Percentiles rank a stretch among this genome's conserved stretches.
Evolutionary conservation across 2,888 invertebrate species (phyloP).

Genomic region (Macaria notata): DNA sequence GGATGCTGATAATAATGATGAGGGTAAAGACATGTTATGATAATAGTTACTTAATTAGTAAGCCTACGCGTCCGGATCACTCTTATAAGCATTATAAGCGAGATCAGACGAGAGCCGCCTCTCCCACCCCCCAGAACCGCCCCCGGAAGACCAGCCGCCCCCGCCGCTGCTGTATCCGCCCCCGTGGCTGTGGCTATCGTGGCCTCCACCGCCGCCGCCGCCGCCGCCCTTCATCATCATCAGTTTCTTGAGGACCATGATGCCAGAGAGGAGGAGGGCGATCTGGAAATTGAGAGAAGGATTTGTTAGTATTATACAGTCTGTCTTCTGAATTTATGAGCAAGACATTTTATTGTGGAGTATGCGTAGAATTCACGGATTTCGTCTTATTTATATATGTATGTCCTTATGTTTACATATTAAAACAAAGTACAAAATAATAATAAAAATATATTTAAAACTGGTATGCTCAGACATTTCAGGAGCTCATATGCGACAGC

Average conservation of each 20-base stretch:
- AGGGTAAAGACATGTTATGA: no score
- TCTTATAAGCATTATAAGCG: constrained; percentile 86
- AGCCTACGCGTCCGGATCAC: constrained; percentile 38
- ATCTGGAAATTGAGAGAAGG: constrained; percentile 81
- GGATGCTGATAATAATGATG: no score
- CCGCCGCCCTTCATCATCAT: constrained; percentile 85
- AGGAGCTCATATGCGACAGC: no score
- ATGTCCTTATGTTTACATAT: no score
- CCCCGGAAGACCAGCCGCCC: constrained; percentile 72
- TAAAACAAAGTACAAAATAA: no score
- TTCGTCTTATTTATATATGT: no score
- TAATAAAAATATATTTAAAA: no score
- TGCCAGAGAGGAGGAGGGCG: constrained; percentile 89
- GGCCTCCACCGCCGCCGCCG: constrained; percentile 74
- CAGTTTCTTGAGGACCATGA: constrained; percentile 91
- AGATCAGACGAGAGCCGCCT: constrained; percentile 83
- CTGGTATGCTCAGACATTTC: no score
- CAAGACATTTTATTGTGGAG: not conserved
- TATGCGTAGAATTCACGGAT: no score
- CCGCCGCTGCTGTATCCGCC: constrained; percentile 70
- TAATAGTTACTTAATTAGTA: no score
- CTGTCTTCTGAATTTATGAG: constrained; percentile 77
- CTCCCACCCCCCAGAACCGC: constrained; percentile 69
- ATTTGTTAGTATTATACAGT: no score
- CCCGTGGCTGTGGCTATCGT: constrained; percentile 73